phyloP scores from a whole-genome alignment of 2,113 vertebrate species.

The Lampris megalopsis region DNA sequence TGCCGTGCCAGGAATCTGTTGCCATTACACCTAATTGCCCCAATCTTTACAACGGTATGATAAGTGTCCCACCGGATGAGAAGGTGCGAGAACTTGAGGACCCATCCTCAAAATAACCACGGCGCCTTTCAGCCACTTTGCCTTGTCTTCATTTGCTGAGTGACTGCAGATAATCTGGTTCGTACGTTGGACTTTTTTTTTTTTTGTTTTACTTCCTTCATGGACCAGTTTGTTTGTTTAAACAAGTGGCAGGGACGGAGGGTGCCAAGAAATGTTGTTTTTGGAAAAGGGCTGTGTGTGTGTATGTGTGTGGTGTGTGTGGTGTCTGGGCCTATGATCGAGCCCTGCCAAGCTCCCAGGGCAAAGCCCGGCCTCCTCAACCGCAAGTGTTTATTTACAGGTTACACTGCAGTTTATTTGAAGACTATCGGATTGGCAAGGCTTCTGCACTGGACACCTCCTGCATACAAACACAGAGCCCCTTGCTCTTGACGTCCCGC shows the following conservation, averaged over 20 bases:
- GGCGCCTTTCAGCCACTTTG: slow-evolving; percentile 40
- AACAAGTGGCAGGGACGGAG: slow-evolving; percentile 77
- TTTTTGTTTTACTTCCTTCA: slow-evolving; percentile 50
- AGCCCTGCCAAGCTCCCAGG: slow-evolving; percentile 77
- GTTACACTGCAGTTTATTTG: slow-evolving; percentile 78
- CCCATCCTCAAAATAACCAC: slow-evolving; percentile 71
- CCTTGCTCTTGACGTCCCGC: slow-evolving; percentile 4
- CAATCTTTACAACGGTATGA: slow-evolving; percentile 74
- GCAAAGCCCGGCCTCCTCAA: slow-evolving; percentile 72
- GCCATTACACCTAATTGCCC: slow-evolving; percentile 76
- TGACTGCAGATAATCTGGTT: slow-evolving; percentile 74
- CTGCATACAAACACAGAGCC: slow-evolving; percentile 44
- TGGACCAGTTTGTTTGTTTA: slow-evolving; percentile 79
- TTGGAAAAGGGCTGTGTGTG: slow-evolving; percentile 71
- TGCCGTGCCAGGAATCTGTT: slow-evolving; percentile 72
- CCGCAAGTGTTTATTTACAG: slow-evolving; percentile 82
- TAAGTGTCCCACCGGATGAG: slow-evolving; percentile 74
- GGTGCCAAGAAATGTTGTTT: slow-evolving; percentile 81
- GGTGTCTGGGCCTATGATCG: slow-evolving; percentile 59
- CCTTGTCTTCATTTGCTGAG: slow-evolving; percentile 50
- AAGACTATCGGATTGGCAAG: slow-evolving; percentile 70
- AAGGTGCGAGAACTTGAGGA: slow-evolving; percentile 73
- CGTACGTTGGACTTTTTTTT: slow-evolving; percentile 55
- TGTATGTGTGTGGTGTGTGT: slow-evolving; percentile 34
- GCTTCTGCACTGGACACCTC: slow-evolving; percentile 71